phyloP scores from a whole-genome alignment of 2,113 vertebrate genomes.

The Copsychus sechellarum region DNA sequence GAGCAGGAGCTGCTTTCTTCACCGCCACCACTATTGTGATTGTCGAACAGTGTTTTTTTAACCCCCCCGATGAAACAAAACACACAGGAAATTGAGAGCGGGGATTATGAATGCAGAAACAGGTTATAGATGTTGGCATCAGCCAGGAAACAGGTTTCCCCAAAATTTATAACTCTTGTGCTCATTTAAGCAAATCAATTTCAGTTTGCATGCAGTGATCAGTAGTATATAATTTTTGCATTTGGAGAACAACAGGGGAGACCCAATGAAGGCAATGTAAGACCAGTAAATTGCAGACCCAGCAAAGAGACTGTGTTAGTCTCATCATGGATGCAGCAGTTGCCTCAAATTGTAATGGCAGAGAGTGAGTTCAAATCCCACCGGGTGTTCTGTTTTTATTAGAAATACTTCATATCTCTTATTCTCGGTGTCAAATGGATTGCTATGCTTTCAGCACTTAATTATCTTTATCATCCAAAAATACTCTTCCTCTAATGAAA shows the following conservation, averaged over 20 bases:
- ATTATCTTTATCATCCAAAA: slow-evolving; percentile 69
- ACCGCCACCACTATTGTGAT: neutral
- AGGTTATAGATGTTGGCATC: slow-evolving; percentile 7
- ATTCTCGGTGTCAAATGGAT: slow-evolving; percentile 70
- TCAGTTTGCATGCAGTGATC: slow-evolving; percentile 1
- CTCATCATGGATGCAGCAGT: slow-evolving; percentile 24
- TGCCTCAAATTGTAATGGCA: slow-evolving; percentile 47
- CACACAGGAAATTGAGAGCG: neutral
- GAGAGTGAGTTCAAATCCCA: slow-evolving; percentile 60
- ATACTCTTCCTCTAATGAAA: slow-evolving; percentile 64
- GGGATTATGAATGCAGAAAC: slow-evolving; percentile 1
- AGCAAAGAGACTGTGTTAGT: neutral
- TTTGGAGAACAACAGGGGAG: slow-evolving; percentile 58
- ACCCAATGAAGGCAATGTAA: slow-evolving; percentile 41
- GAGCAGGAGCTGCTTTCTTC: neutral
- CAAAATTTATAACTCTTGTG: slow-evolving; percentile 6
- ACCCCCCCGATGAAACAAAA: neutral
- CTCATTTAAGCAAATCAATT: slow-evolving; percentile 49
- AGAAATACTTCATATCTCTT: slow-evolving; percentile 73
- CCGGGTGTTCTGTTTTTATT: slow-evolving; percentile 63
- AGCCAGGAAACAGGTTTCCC: slow-evolving; percentile 11
- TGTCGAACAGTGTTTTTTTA: neutral
- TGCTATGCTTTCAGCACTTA: slow-evolving; percentile 63
- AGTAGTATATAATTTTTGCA: slow-evolving; percentile 47
- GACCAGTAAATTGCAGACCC: slow-evolving; percentile 52